Evolutionary conservation across 2,888 invertebrate species (phyloP), one percentile per base, ranked within the genome.

Genomic region (Drosophila picticornis): DNA sequence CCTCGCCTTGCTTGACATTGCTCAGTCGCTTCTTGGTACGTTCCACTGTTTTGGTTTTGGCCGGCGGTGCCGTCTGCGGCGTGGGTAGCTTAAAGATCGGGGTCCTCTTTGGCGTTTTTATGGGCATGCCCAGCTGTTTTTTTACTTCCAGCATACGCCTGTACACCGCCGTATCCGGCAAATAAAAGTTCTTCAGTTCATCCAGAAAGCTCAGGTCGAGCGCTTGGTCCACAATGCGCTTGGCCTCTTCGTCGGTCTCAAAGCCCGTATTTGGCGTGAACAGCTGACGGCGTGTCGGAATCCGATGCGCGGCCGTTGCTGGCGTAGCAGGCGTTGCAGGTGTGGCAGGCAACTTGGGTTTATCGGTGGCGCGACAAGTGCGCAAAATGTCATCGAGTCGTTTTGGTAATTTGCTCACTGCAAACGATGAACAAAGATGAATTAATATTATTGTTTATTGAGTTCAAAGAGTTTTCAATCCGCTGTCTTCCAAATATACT

Each of bases 201-300:
- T 81, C 77, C 3, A 87, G 46, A 19, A 63, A 67, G 16, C 77
- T 69, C 38, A 73, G 7, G 0, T 87, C 82, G 2, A 77, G 2
- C 0, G 83, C 88, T 16, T 66, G 63, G 1, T 74, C 63, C n/a
- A 87, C 89, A 46, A 88, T 76, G 0, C 36, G 46, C 0, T 27
- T 75, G 0, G 87, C 89, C 11, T 61, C 59, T 0, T 10, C 11
- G 0, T 87, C 86, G 4, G 83, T 78, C 46, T 93, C 91, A 62
- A 88, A 88, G 4, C 91, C 91, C 11, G 89, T 81, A 36, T 84
- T 81, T 0, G 91, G 91, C 0, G 92, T 93, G 55, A 93, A 93
- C 2, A 93, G 74, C 74, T 91, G 89, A 1, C 93, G 90, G 29
- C 92, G 92, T 25, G 84, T 83, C 34, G 79, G 88, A 2, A 56